A percentile compares a stretch with the other conserved stretches of the same genome.
Evolutionary conservation across 2,888 invertebrate species (phyloP).

Genomic region (Leistus spinibarbis): DNA sequence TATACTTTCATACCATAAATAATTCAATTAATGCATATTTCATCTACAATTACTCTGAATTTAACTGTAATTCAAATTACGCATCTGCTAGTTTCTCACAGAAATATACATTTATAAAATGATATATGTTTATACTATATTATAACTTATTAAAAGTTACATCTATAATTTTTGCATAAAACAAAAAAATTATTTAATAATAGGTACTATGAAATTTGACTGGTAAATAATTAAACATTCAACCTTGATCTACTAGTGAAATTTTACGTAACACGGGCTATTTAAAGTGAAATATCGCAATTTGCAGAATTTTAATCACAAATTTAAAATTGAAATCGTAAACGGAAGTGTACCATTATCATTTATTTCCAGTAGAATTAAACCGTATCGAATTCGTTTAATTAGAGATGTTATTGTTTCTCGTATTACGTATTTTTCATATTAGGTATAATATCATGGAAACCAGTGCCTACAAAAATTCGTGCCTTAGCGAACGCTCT

Average conservation of each 20-base stretch:
- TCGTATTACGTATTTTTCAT: not conserved
- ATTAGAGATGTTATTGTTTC: not conserved
- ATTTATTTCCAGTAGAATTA: not conserved
- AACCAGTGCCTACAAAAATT: constrained; percentile 44
- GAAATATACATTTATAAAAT: not conserved
- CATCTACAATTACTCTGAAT: not conserved
- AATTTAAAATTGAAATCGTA: not conserved
- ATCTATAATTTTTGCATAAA: not conserved
- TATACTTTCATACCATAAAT: not conserved
- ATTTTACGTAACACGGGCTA: not conserved
- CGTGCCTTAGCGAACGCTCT: constrained; percentile 49
- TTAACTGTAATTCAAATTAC: not conserved
- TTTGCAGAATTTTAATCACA: not conserved
- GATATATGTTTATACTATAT: not conserved
- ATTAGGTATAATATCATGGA: constrained; percentile 47
- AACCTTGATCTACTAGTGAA: not conserved
- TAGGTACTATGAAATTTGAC: not conserved
- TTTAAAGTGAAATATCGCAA: not conserved
- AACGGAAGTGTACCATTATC: not conserved
- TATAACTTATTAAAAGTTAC: not conserved
- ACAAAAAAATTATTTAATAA: not conserved
- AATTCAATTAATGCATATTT: not conserved
- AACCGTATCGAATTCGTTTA: not conserved
- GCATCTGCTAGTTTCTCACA: not conserved
- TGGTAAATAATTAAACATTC: not conserved